Conservation (phyloP, 2,113 vertebrate species). For the Polypterus bichir region DNA sequence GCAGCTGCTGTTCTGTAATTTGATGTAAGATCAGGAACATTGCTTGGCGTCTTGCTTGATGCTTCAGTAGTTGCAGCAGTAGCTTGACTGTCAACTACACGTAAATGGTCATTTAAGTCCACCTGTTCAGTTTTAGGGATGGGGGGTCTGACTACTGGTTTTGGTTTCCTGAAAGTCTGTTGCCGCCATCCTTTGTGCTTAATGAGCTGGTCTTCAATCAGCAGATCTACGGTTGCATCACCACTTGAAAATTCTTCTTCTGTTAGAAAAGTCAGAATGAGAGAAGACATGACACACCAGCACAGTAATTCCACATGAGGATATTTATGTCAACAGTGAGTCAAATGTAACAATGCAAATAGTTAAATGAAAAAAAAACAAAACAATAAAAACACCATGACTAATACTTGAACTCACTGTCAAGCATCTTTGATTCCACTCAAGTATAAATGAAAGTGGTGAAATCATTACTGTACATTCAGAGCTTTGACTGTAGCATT, state of each 20-base stretch:
- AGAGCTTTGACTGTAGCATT: too few relatives aligned
- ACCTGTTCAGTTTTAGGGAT: slow-evolving; percentile 9
- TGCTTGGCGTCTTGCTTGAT: slow-evolving; percentile 3
- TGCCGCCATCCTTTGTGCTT: slow-evolving; percentile 40
- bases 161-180: slow-evolving; percentile 23
- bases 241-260: slow-evolving; percentile 78
- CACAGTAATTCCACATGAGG: too few relatives aligned
- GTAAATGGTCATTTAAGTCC: neutral
- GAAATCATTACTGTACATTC: too few relatives aligned
- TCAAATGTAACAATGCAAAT: too few relatives aligned
- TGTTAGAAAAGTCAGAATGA: slow-evolving; percentile 28
- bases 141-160: slow-evolving; percentile 18
- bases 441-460: too few relatives aligned
- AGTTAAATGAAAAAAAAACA: too few relatives aligned
- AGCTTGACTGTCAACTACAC: neutral
- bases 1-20: slow-evolving; percentile 4
- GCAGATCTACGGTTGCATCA: slow-evolving; percentile 57
- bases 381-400: too few relatives aligned
- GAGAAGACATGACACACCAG: too few relatives aligned
- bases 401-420: too few relatives aligned
- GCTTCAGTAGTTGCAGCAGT: neutral
- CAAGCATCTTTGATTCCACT: too few relatives aligned
- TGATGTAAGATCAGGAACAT: neutral
- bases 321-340: too few relatives aligned
- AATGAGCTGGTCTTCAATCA: slow-evolving; percentile 82